These are phyloP conservation scores for Trichoplusia ni DNA, from an alignment of 1,140 invertebrate species.

Conservation along the genomic window DNA sequence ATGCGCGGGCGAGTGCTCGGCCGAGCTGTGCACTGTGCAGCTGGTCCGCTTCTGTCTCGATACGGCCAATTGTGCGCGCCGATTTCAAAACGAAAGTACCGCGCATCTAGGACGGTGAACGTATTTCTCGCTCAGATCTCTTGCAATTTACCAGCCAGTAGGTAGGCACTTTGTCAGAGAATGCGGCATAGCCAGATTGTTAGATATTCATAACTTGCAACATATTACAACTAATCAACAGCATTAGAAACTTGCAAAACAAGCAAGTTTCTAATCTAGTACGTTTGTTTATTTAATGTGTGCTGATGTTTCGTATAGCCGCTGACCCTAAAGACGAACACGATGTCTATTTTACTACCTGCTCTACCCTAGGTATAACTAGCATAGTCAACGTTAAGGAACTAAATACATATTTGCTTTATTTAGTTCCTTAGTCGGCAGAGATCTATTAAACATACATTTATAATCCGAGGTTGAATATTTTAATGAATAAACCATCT, in stretches of 20 bases:
- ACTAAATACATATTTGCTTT: too few relatives aligned
- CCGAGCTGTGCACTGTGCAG: conserved; percentile 41
- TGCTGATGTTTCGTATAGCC: conserved; percentile 25
- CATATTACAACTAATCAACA: conserved; percentile 40
- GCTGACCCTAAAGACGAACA: conserved; percentile 9
- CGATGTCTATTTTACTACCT: conserved; percentile 21
- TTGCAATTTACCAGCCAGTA: conserved; percentile 62
- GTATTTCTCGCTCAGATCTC: conserved; percentile 76
- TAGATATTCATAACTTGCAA: conserved; percentile 64
- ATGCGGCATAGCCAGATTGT: conserved; percentile 55
- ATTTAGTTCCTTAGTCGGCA: too few relatives aligned
- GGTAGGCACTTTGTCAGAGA: conserved; percentile 54
- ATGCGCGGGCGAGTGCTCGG: conserved; percentile 62
- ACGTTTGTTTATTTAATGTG: conserved; percentile 41
- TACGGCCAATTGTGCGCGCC: conserved; percentile 78
- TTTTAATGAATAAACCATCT: too few relatives aligned
- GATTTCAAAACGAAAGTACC: conserved; percentile 81
- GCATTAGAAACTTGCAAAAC: conserved; percentile 46
- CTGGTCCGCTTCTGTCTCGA: conserved; percentile 68
- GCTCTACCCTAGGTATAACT: conserved; percentile 9
- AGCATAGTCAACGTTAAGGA: conserved; percentile 6
- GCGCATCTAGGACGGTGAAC: conserved; percentile 80
- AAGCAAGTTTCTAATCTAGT: conserved; percentile 54
- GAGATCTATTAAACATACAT: too few relatives aligned
- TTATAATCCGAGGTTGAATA: too few relatives aligned